Conservation (phyloP, 2,888 invertebrate species). For the Osmoderma eremita region DNA sequence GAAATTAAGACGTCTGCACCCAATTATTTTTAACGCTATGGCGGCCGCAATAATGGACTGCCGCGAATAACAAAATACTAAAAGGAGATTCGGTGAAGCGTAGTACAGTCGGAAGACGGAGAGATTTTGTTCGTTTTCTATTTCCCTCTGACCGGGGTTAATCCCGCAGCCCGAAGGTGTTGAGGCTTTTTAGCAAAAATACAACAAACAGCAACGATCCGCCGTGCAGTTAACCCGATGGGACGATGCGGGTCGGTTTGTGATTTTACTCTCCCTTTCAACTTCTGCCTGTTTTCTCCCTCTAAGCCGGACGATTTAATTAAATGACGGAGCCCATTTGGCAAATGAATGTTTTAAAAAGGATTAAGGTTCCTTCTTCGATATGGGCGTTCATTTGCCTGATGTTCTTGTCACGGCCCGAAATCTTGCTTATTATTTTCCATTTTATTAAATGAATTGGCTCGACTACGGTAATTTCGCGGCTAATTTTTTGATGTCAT, state of each 20-base stretch:
- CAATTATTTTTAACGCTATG: constrained; percentile 50
- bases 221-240: constrained; percentile 8
- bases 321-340: constrained; percentile 35
- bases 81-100: constrained; percentile 29
- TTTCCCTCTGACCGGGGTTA: constrained; percentile 30
- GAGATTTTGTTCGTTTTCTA: constrained; percentile 22
- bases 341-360: constrained; percentile 38
- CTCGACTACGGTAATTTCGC: background rate
- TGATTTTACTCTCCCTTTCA: constrained; percentile 12
- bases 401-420: constrained; percentile 11
- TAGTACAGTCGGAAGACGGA: constrained; percentile 7
- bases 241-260: constrained; percentile 4
- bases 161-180: constrained; percentile 30
- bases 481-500: no score
- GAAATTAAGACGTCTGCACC: constrained; percentile 51
- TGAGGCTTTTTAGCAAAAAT: constrained; percentile 32
- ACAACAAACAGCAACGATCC: constrained; percentile 29
- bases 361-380: constrained; percentile 30
- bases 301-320: constrained; percentile 35
- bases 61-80: constrained; percentile 44
- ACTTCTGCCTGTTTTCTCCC: background rate
- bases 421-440: constrained; percentile 32
- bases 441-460: constrained; percentile 30
- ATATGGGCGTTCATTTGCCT: constrained; percentile 19
- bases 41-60: constrained; percentile 41